These are phyloP conservation scores for Sebastes minor DNA, from an alignment of 2,797 vertebrate genomes.

Conservation along the genomic window DNA sequence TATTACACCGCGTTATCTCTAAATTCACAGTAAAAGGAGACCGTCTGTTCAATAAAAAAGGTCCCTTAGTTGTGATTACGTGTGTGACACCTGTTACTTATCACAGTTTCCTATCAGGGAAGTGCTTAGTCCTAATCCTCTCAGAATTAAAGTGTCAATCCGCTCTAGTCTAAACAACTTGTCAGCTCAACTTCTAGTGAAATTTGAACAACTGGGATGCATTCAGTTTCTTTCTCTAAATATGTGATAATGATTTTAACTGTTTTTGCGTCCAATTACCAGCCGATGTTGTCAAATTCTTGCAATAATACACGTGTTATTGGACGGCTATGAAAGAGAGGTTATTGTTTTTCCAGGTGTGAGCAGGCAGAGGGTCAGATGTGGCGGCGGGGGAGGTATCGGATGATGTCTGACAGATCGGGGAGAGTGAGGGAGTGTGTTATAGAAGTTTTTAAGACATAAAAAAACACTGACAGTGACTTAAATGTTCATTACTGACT, in stretches of 20 bases:
- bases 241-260: conserved; percentile 55
- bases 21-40: neutral
- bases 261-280: conserved; percentile 60
- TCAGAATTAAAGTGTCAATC: conserved; percentile 25
- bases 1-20: conserved; percentile 4
- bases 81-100: conserved; percentile 54
- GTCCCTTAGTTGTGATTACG: conserved; percentile 9
- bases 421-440: neutral
- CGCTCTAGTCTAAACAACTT: conserved; percentile 40
- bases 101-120: conserved; percentile 43
- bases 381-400: conserved; percentile 51
- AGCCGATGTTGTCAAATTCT: conserved; percentile 55
- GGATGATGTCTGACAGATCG: conserved; percentile 64
- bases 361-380: conserved; percentile 39
- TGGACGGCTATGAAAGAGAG: conserved; percentile 44
- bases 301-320: conserved; percentile 62
- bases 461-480: neutral
- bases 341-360: conserved; percentile 80
- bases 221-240: conserved; percentile 26
- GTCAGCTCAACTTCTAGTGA: conserved; percentile 35
- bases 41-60: conserved; percentile 8
- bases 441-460: neutral
- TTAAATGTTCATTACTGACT: neutral
- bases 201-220: conserved; percentile 42
- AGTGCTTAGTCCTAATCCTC: conserved; percentile 46